Evolutionary conservation across 2,797 vertebrate genomes (phyloP).

Genomic region (Ambastaia sidthimunki): DNA sequence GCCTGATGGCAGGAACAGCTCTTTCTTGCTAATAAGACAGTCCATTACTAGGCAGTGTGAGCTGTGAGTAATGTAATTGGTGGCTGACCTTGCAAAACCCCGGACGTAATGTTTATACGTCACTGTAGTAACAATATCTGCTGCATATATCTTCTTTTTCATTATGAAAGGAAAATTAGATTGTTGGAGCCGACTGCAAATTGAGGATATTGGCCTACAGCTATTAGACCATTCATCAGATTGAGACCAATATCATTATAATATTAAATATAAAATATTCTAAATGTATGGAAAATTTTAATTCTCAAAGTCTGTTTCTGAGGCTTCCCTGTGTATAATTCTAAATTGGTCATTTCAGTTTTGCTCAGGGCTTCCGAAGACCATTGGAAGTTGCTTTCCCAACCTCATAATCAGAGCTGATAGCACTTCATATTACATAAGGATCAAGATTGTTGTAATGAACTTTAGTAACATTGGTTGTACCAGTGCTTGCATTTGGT

Average conservation of each 20-base stretch:
- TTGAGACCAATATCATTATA: constrained; percentile 19
- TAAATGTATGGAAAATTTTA: not conserved
- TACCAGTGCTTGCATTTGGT: constrained; percentile 25
- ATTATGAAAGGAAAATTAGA: constrained; percentile 49
- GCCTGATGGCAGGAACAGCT: not conserved
- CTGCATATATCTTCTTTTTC: constrained; percentile 44
- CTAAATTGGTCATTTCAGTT: constrained; percentile 23
- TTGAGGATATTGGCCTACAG: constrained; percentile 1
- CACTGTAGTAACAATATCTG: constrained; percentile 44
- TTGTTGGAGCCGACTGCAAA: constrained; percentile 30
- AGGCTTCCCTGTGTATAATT: not conserved
- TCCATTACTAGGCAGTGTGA: not conserved
- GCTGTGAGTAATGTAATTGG: constrained; percentile 36
- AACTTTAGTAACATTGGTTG: constrained; percentile 20
- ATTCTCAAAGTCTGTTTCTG: constrained; percentile 2
- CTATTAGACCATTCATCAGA: constrained; percentile 26
- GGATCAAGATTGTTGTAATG: constrained; percentile 40
- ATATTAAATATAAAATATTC: constrained; percentile 21
- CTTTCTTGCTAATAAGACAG: not conserved
- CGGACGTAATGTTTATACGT: constrained; percentile 30
- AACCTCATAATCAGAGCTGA: constrained; percentile 40
- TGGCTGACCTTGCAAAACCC: constrained; percentile 20
- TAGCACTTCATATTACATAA: constrained; percentile 42
- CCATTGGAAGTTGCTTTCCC: constrained; percentile 39
- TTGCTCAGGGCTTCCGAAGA: constrained; percentile 23